Base-by-base conservation (phyloP, 2,113 vertebrate genomes). In the Varanus komodoensis region DNA sequence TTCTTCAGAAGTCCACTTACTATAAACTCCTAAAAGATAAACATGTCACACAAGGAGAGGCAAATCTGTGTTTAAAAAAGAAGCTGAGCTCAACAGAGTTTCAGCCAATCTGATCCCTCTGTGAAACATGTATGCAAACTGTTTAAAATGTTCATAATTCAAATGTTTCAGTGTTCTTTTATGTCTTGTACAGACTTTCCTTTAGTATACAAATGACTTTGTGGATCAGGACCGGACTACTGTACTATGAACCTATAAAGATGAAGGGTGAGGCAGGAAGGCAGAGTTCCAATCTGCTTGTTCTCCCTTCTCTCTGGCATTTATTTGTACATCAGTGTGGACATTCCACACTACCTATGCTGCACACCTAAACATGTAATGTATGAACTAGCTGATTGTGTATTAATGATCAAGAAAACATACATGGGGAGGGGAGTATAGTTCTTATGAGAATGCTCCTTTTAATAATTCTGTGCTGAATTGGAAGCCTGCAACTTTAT, bases 401-500 rank as follows among this genome's bases (percentile, higher is more conserved):
- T 34, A 61, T 44, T 54, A 61, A 61, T 57, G 79, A 57, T 81
- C 27, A 81, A 57, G 23, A 82, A 57, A 34, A 61, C 15, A 61
- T n/a, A 82, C 19, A 3, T 23, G 79, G 73, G 14, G 9, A 95
- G 64, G 54, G 80, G 89, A 94, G 96, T 93, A 89, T 93, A 95
- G 93, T 89, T 95, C 94, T 95, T 89, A 92, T 87, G 94, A 96
- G 93, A 97, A 95, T 96, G 89, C 95, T 97, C 81, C 91, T 48
- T 96, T 96, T 97, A 89, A 92, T 92, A 92, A 94, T 94, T 91
- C 95, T 95, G 96, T 94, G 91, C 93, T 95, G 90, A 97, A 96
- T 95, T 97, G 93, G 88, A 95, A 92, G 92, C 71, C 92, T 96
- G 4, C 82, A 77, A 96, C 96, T 95, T 44, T 23, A 8, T 44